Base-by-base conservation (phyloP, 2,797 vertebrate species). In the Graptemys geographica region DNA sequence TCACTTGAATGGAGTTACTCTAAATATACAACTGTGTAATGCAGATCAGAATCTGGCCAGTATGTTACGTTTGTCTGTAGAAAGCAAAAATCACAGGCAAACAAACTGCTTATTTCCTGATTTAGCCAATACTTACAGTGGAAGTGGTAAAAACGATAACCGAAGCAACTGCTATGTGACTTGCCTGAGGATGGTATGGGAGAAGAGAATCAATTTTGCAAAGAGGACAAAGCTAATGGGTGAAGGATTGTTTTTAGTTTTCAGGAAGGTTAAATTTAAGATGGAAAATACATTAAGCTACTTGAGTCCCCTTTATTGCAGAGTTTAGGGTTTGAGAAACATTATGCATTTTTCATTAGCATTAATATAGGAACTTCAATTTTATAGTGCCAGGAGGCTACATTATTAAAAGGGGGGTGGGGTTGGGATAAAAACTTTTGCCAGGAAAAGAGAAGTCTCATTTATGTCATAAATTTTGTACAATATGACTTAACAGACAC, bases 391-490 rank as follows among this genome's bases (percentile, higher is more conserved):
- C 12, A 47, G 57, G n/a, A 0, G 2, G 80, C 49, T 84, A 8
- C 15, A 3, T 79, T 93, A 76, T 83, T 93, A 80, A 81, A 90
- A 57, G 44, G 89, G 6, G 7, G 3, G 81, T 90, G 85, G n/a
- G 21, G 90, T 90, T 81, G 44, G 51, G n/a, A 82, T 65, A 82
- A 93, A 92, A 88, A 31, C 8, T 41, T 83, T 74, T 76, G 85
- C 62, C 6, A 84, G 23, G 16, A 47, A 92, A 93, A 94, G 90
- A 47, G 90, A 94, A 94, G 91, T 83, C 33, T 94, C 49, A 53
- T 94, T 92, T 87, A 72, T 84, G 44, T 92, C 90, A 89, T 92
- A 59, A 84, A 93, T 78, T 19, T 79, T 0, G 0, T 16, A 21
- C 62, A 81, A 3, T 47, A 9, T 85, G 86, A 51, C 28, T 91